A percentile compares a stretch with the other conserved stretches of the same genome.
Evolutionary conservation across 2,113 vertebrate genomes (phyloP).

Genomic region (Meles meles): DNA sequence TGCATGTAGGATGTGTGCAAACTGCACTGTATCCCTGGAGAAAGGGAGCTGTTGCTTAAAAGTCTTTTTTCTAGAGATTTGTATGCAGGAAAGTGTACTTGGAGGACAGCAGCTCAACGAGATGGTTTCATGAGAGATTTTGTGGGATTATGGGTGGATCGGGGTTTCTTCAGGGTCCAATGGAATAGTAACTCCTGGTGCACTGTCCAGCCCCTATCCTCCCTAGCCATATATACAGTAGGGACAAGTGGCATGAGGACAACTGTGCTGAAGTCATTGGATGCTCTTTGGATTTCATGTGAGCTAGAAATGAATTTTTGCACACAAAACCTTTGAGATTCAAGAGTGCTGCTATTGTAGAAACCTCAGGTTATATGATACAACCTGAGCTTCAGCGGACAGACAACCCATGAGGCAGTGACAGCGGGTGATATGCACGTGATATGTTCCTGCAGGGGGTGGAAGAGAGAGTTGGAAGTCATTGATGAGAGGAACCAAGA

Average conservation of each 20-base stretch:
- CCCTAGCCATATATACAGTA: not conserved
- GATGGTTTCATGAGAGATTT: not conserved
- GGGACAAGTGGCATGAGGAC: too few relatives aligned
- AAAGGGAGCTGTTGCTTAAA: not conserved
- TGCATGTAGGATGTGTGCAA: not conserved
- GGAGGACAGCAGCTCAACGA: not conserved
- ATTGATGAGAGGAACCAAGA: not conserved
- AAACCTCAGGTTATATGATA: not conserved
- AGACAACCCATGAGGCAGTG: not conserved
- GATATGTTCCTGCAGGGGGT: not conserved
- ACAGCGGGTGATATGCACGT: fast-evolving
- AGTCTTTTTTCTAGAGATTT: not conserved
- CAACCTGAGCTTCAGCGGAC: not conserved
- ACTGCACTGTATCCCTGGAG: not conserved
- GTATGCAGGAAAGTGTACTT: not conserved
- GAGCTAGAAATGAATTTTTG: not conserved
- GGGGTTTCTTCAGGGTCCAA: not conserved
- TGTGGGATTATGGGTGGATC: not conserved
- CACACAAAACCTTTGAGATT: not conserved
- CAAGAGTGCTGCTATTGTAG: too few relatives aligned
- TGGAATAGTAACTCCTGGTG: not conserved
- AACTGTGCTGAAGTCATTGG: not conserved
- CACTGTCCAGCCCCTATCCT: not conserved
- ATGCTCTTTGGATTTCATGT: not conserved
- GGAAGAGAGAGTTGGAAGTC: not conserved